Conservation (phyloP, 2,888 invertebrate species). For the Callimorpha dominula region DNA sequence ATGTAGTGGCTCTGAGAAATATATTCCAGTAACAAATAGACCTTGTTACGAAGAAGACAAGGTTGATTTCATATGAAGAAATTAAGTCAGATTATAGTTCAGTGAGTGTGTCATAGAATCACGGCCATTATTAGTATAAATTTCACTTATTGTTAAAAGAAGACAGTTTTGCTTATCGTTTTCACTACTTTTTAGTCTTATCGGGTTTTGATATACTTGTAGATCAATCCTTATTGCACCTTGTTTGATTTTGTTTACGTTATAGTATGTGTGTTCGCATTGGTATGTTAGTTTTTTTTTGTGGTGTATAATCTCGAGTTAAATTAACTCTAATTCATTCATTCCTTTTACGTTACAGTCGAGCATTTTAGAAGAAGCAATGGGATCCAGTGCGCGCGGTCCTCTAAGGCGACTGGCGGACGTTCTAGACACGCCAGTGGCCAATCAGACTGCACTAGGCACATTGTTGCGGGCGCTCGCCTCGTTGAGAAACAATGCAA, state of each 20-base stretch:
- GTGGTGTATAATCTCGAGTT: not conserved
- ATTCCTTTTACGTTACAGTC: constrained; percentile 84
- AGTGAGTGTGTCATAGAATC: no score
- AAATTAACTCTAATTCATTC: not conserved
- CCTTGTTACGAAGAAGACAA: no score
- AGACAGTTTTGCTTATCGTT: no score
- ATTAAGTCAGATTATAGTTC: no score
- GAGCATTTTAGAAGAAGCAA: constrained; percentile 90
- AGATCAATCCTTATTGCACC: not conserved
- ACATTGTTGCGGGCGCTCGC: constrained; percentile 90
- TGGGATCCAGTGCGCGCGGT: constrained; percentile 90
- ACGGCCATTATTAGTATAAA: no score
- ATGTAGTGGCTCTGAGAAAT: no score
- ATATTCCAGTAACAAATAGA: no score
- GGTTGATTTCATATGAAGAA: no score
- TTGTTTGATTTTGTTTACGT: not conserved
- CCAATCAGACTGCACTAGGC: constrained; percentile 92
- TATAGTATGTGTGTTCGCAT: not conserved
- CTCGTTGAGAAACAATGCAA: constrained; percentile 91
- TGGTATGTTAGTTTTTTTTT: not conserved
- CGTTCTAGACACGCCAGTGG: constrained; percentile 91
- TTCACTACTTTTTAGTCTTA: not conserved
- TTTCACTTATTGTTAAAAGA: no score
- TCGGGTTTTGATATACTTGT: not conserved
- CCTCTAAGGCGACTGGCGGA: constrained; percentile 91